Conservation (phyloP, 2,113 vertebrate species). For the Sterrhoptilus dennistouni region DNA sequence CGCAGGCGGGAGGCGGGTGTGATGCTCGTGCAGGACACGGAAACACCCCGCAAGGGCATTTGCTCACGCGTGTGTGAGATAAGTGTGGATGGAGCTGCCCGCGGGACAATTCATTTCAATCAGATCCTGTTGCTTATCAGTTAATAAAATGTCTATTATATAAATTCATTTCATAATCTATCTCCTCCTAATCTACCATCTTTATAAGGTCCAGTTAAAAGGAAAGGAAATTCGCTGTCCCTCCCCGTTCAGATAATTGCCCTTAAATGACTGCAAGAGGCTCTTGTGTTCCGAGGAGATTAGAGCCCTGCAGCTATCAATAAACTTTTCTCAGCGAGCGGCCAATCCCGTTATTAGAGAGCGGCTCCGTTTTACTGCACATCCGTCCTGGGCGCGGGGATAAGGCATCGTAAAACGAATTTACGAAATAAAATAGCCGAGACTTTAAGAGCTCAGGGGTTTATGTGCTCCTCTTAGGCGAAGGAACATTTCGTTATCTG, state of each 20-base stretch:
- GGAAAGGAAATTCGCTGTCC: slow-evolving; percentile 75
- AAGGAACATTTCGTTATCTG: background rate
- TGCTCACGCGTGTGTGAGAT: background rate
- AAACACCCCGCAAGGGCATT: background rate
- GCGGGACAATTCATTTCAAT: background rate
- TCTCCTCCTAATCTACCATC: slow-evolving; percentile 76
- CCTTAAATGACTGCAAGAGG: slow-evolving; percentile 83
- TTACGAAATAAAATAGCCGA: slow-evolving; percentile 5
- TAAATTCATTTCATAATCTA: slow-evolving; percentile 68
- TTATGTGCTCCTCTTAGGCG: background rate
- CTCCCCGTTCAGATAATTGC: slow-evolving; percentile 82
- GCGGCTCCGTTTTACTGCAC: slow-evolving; percentile 61
- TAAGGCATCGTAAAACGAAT: slow-evolving; percentile 56
- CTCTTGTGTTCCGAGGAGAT: slow-evolving; percentile 88
- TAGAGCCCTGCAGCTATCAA: slow-evolving; percentile 85
- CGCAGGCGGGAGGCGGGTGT: rapidly evolving
- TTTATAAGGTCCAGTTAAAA: slow-evolving; percentile 84
- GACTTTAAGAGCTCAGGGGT: background rate
- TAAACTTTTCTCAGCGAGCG: slow-evolving; percentile 78
- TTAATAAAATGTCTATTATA: slow-evolving; percentile 67
- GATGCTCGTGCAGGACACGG: background rate
- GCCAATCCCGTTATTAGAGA: slow-evolving; percentile 73
- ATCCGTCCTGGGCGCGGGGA: slow-evolving; percentile 59
- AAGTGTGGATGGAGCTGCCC: background rate
- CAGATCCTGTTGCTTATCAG: slow-evolving; percentile 54